Conservation (phyloP, 2,113 vertebrate species). For the Noctilio leporinus region DNA sequence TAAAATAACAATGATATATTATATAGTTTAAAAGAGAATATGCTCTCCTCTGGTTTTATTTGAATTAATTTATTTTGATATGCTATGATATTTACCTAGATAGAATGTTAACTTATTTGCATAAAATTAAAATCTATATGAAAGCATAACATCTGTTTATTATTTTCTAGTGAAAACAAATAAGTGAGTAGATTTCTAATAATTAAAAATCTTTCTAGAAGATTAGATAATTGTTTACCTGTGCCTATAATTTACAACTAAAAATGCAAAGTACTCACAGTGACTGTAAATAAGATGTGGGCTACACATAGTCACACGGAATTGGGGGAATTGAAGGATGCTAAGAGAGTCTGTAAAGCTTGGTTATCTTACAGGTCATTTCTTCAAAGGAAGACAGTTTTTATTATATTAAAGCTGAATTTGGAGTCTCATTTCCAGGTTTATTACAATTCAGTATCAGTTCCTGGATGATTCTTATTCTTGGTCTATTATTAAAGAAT, state of each 20-base stretch:
- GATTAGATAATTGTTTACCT: slow-evolving; percentile 48
- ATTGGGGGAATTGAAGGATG: background rate
- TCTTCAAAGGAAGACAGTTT: background rate
- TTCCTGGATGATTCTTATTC: slow-evolving; percentile 4
- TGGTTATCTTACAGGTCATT: slow-evolving; percentile 20
- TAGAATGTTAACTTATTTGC: slow-evolving; percentile 67
- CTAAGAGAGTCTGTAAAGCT: background rate
- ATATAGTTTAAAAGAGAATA: slow-evolving; percentile 55
- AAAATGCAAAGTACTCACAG: slow-evolving; percentile 24
- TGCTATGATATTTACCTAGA: slow-evolving; percentile 64
- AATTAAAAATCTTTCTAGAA: slow-evolving; percentile 67
- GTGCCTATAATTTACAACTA: slow-evolving; percentile 26
- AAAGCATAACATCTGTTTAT: slow-evolving; percentile 73
- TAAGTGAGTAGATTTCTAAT: slow-evolving; percentile 66
- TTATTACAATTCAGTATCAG: slow-evolving; percentile 31
- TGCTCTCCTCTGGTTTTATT: slow-evolving; percentile 31
- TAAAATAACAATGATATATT: background rate
- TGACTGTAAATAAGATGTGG: background rate
- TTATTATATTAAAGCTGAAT: background rate
- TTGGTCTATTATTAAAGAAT: slow-evolving; percentile 35
- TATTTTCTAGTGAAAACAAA: slow-evolving; percentile 70
- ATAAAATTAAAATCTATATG: slow-evolving; percentile 67
- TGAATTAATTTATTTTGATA: slow-evolving; percentile 71
- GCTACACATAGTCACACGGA: slow-evolving; percentile 20
- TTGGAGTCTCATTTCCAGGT: background rate